Evolutionary conservation across 2,888 invertebrate genomes (phyloP), one percentile per base, ranked within the genome.

Genomic region (Drosophila percnosoma): DNA sequence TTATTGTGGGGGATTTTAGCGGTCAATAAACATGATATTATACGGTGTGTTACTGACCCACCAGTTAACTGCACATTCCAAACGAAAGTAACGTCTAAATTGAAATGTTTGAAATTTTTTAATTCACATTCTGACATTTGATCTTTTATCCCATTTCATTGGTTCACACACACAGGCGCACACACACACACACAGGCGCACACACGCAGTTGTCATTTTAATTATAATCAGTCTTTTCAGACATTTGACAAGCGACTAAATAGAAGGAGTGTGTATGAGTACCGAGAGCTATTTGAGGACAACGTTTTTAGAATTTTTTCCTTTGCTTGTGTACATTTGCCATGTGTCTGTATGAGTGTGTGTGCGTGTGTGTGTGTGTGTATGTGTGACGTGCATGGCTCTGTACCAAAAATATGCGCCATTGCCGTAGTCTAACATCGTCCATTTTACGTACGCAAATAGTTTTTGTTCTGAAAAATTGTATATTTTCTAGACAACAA

Each of bases 361-460:
- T 58, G 10, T 34, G 49, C 51, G 51, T 45, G 40, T 57, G 18
- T 42, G 27, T 62, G 10, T 34, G 49, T 53, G 51, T 45, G 40
- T 57, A 24, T 36, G 36, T 2, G 36, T 15, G 36, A 36, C 68
- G 80, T 80, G 80, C 76, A 76, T 81, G 79, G 82, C 80, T 82
- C 80, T 76, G 80, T 69, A 76, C 80, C 76, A 82, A 82, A 83
- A 81, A 81, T 80, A 81, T 81, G 83, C 76, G 66, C 80, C 83
- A 81, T 73, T 82, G 75, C 80, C 72, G 80, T 82, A 74, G 81
- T 80, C 77, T 81, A 79, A 81, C 78, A 81, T 78, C 78, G 70
- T 79, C 83, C 83, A 81, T 82, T 81, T 80, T 71, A 77, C 68
- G 83, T 82, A 82, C 81, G 82, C 83, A 82, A 82, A 82, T 82